These are phyloP conservation scores for Podotricha telesiphe DNA, from an alignment of 2,888 invertebrate species.

Conservation along the genomic window DNA sequence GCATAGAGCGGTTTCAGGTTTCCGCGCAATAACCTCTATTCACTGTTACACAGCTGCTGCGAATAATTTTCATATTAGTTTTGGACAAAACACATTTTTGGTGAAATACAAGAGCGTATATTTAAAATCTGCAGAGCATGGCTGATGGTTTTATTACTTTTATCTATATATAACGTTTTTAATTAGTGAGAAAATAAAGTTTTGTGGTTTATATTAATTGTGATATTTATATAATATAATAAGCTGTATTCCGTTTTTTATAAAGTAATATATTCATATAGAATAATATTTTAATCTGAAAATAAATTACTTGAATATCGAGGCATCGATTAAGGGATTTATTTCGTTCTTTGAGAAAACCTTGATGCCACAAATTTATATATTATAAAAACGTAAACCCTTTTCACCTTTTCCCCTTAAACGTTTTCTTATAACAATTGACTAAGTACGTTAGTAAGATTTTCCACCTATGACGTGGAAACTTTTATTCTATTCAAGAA, in stretches of 20 bases:
- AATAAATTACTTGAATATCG: background rate
- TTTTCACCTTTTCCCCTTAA: background rate
- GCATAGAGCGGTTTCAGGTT: slow-evolving; percentile 50
- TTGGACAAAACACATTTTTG: slow-evolving; percentile 37
- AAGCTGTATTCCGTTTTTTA: background rate
- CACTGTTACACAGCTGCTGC: slow-evolving; percentile 38
- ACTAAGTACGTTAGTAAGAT: background rate
- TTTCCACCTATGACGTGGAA: background rate
- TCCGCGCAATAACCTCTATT: slow-evolving; percentile 39
- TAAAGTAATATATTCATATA: background rate
- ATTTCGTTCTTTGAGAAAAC: too few species aligned
- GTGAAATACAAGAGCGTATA: slow-evolving; percentile 26
- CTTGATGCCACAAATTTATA: background rate
- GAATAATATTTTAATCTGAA: background rate
- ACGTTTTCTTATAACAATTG: background rate
- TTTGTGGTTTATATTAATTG: background rate
- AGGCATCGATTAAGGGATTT: background rate
- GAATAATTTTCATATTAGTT: slow-evolving; percentile 39
- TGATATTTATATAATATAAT: background rate
- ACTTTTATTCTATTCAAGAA: background rate
- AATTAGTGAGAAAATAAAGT: background rate
- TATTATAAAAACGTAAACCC: too few species aligned
- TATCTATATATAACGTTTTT: background rate
- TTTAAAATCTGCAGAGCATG: slow-evolving; percentile 16
- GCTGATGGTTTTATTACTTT: slow-evolving; percentile 2